Conservation (phyloP, 2,888 invertebrate genomes). For the Chrysomela aeneicollis region DNA sequence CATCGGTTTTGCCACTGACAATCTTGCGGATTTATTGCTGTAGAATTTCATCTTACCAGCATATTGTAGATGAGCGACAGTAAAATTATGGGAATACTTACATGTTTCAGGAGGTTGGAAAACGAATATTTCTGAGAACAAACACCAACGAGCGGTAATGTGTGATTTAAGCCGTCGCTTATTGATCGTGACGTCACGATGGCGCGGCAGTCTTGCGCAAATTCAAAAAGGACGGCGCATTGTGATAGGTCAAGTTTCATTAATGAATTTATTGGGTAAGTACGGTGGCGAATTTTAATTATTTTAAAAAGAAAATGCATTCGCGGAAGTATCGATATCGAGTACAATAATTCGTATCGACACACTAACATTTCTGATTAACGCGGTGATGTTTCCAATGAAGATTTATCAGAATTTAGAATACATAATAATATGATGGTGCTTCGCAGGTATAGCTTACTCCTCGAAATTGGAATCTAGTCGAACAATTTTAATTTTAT, state of each 20-base stretch:
- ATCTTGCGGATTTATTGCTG: too few relatives aligned
- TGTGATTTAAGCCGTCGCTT: constrained; percentile 38
- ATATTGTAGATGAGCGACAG: not conserved
- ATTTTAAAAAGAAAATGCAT: too few relatives aligned
- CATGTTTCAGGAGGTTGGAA: constrained; percentile 48
- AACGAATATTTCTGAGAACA: constrained; percentile 49
- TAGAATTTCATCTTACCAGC: not conserved
- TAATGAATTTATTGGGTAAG: constrained; percentile 43
- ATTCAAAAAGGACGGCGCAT: constrained; percentile 37
- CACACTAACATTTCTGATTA: too few relatives aligned
- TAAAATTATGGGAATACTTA: constrained; percentile 47
- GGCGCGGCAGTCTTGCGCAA: constrained; percentile 55
- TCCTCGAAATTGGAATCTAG: too few relatives aligned
- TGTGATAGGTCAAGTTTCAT: constrained; percentile 56
- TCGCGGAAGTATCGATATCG: too few relatives aligned
- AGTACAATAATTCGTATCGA: too few relatives aligned
- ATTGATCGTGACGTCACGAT: constrained; percentile 61
- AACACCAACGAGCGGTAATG: constrained; percentile 45
- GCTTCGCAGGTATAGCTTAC: too few relatives aligned
- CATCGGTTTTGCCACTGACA: not conserved
- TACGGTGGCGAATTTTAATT: too few relatives aligned
- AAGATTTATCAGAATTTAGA: too few relatives aligned
- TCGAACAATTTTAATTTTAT: too few relatives aligned
- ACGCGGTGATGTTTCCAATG: too few relatives aligned
- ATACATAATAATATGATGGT: too few relatives aligned